Conservation (phyloP, 2,113 vertebrate species). For the Anolis sagrei region DNA sequence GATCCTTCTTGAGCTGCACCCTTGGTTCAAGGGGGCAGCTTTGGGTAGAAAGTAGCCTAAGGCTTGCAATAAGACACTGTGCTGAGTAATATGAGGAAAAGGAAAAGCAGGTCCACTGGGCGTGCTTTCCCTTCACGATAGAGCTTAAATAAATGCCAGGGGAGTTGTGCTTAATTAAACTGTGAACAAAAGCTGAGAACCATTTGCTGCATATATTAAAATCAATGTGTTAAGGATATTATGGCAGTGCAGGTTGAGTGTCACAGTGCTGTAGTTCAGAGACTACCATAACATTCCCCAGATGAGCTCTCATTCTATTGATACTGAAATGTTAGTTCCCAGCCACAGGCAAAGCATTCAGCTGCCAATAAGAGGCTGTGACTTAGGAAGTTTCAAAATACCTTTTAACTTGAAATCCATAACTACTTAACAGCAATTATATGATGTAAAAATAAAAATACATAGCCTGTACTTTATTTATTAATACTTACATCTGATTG, state of each 20-base stretch:
- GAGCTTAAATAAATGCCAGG: background rate
- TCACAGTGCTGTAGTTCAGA: background rate
- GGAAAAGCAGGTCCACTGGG: fast-evolving
- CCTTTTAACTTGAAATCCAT: constrained; percentile 13
- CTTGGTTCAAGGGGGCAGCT: background rate
- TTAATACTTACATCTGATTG: background rate
- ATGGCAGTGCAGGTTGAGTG: background rate
- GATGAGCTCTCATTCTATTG: background rate
- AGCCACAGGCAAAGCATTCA: constrained; percentile 14
- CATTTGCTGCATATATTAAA: background rate
- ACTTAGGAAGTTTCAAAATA: background rate
- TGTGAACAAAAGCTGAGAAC: constrained; percentile 10
- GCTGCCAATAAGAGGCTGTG: background rate
- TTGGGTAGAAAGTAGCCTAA: background rate
- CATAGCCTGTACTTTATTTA: constrained; percentile 25
- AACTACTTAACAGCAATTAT: background rate
- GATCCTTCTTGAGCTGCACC: background rate
- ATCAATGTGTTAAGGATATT: constrained; percentile 25
- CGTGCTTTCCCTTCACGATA: background rate
- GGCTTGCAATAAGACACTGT: background rate
- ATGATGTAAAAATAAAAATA: constrained; percentile 17
- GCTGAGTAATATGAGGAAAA: background rate
- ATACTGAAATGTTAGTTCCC: constrained; percentile 1
- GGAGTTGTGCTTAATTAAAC: background rate
- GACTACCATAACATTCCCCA: background rate